Conservation (phyloP, 2,888 invertebrate genomes). For the Leuctra nigra region DNA sequence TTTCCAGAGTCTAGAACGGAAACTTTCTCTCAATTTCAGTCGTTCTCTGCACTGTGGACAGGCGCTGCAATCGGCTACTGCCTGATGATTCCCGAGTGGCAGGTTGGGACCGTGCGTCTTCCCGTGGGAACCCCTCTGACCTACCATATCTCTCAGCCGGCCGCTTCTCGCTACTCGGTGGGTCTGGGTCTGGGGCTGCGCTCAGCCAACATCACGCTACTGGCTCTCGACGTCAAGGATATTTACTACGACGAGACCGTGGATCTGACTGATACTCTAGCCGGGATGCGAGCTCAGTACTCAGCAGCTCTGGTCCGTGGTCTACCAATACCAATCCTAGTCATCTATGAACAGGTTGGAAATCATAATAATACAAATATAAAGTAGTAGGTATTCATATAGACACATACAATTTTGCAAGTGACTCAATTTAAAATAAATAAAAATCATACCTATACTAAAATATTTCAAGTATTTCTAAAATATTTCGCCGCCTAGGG, state of each 20-base stretch:
- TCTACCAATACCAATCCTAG: slow-evolving; percentile 1
- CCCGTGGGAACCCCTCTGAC: slow-evolving; percentile 2
- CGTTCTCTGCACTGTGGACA: slow-evolving; percentile 9
- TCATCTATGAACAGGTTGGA: slow-evolving; percentile 7
- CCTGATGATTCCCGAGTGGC: slow-evolving; percentile 24
- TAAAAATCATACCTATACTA: too few species aligned
- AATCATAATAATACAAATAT: too few species aligned
- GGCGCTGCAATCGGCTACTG: slow-evolving; percentile 19
- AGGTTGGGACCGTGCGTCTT: slow-evolving; percentile 11
- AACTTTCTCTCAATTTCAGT: too few species aligned
- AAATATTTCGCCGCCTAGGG: too few species aligned
- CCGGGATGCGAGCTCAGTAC: slow-evolving; percentile 6
- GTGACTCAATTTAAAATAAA: too few species aligned
- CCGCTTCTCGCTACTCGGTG: slow-evolving; percentile 2
- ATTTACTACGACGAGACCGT: slow-evolving; percentile 12
- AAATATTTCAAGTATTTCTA: too few species aligned
- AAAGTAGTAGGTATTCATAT: too few species aligned
- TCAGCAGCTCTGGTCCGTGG: slow-evolving; percentile 1
- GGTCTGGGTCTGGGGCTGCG: slow-evolving; percentile 21
- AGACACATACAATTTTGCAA: too few species aligned
- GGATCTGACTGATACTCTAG: neutral
- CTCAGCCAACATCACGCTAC: slow-evolving; percentile 20
- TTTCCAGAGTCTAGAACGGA: too few species aligned
- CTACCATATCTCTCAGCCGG: neutral
- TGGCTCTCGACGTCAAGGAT: neutral